Percentiles rank a stretch among this genome's conserved stretches.
Evolutionary conservation across 2,888 invertebrate species (phyloP).

Genomic region (Archips xylosteana): DNA sequence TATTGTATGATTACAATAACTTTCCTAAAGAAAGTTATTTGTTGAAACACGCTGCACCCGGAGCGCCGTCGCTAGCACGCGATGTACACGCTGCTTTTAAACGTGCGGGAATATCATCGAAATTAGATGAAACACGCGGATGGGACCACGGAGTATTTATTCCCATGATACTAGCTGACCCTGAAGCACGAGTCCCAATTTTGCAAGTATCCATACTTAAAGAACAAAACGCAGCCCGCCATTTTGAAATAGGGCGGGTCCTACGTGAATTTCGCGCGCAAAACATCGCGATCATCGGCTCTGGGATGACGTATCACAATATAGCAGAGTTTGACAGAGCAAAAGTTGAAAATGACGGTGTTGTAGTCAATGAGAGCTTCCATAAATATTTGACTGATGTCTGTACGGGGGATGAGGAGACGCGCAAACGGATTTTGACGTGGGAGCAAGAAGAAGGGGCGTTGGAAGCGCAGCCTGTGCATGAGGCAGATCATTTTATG

Average conservation of each 20-base stretch:
- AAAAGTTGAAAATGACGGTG: constrained; percentile 35
- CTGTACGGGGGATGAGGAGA: constrained; percentile 46
- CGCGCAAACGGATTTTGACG: constrained; percentile 45
- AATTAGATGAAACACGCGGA: constrained; percentile 57
- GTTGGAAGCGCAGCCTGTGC: constrained; percentile 53
- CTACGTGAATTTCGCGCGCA: constrained; percentile 57
- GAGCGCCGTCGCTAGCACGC: constrained; percentile 54
- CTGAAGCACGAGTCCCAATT: constrained; percentile 60
- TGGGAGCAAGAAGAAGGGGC: constrained; percentile 54
- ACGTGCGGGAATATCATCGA: constrained; percentile 51
- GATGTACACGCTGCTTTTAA: constrained; percentile 56
- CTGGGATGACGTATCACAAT: constrained; percentile 61
- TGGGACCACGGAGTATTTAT: constrained; percentile 69
- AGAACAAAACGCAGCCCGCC: constrained; percentile 56
- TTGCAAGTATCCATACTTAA: constrained; percentile 60
- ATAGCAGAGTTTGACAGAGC: constrained; percentile 50
- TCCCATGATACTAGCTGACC: constrained; percentile 66
- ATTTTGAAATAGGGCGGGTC: constrained; percentile 58
- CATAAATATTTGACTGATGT: constrained; percentile 52
- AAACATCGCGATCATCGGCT: constrained; percentile 60
- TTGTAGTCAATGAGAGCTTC: constrained; percentile 50
- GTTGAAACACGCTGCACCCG: constrained; percentile 59
- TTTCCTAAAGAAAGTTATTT: constrained; percentile 60
- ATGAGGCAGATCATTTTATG: constrained; percentile 63
- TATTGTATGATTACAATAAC: constrained; percentile 60